Conservation (phyloP, 1,140 invertebrate genomes). For the Drosophila ananassae region DNA sequence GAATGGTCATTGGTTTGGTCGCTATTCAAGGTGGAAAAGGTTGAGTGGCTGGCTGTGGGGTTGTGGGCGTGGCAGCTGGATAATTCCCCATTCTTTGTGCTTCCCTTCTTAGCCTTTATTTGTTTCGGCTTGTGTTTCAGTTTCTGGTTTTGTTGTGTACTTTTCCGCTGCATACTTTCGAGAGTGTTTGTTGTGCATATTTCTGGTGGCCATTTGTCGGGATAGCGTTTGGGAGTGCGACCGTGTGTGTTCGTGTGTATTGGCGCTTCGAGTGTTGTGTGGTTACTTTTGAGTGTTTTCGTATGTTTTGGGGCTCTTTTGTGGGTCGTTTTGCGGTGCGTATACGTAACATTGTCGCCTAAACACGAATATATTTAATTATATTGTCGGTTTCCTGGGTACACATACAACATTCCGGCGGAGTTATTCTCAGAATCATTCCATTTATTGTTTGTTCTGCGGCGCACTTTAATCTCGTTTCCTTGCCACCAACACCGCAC, state of each 20-base stretch:
- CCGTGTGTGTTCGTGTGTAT: slow-evolving; percentile 33
- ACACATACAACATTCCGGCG: slow-evolving; percentile 36
- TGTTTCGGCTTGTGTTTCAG: slow-evolving; percentile 20
- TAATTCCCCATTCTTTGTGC: slow-evolving; percentile 35
- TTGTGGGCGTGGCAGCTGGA: slow-evolving; percentile 43
- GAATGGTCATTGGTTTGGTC: slow-evolving; percentile 47
- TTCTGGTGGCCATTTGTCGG: slow-evolving; percentile 60
- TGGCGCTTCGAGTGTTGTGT: slow-evolving; percentile 60
- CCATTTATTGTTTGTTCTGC: slow-evolving; percentile 31
- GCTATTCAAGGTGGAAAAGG: slow-evolving; percentile 25
- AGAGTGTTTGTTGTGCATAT: slow-evolving; percentile 71
- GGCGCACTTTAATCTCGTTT: slow-evolving; percentile 44
- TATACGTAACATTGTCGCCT: slow-evolving; percentile 49
- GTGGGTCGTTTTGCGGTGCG: slow-evolving; percentile 61
- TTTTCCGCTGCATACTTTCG: slow-evolving; percentile 37
- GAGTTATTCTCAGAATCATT: slow-evolving; percentile 24
- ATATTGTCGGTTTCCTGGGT: slow-evolving; percentile 36
- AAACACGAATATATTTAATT: slow-evolving; percentile 67
- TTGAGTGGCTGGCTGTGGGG: background rate
- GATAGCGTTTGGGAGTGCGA: slow-evolving; percentile 30
- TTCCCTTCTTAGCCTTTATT: slow-evolving; percentile 9
- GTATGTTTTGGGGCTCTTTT: slow-evolving; percentile 58
- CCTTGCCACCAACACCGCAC: slow-evolving; percentile 19
- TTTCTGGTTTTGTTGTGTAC: slow-evolving; percentile 10
- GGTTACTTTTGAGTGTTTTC: slow-evolving; percentile 67